Conservation (phyloP, 2,113 vertebrate genomes). For the Cairina moschata region DNA sequence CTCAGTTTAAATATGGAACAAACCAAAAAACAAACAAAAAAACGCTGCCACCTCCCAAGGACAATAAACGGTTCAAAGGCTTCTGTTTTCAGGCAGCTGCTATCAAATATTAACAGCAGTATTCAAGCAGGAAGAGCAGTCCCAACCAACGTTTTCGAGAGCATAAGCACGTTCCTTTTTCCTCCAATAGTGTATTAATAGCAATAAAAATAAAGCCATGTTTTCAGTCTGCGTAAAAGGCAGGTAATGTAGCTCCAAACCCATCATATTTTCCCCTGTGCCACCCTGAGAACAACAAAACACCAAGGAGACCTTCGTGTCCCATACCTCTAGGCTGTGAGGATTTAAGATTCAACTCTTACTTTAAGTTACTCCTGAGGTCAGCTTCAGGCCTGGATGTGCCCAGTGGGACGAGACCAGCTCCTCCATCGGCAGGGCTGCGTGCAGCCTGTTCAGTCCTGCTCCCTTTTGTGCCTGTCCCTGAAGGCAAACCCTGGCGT, state of each 20-base stretch:
- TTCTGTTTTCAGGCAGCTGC: not conserved
- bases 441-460: not conserved
- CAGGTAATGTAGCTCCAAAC: not conserved
- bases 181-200: not conserved
- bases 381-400: not conserved
- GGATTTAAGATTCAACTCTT: not conserved
- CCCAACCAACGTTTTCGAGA: not conserved
- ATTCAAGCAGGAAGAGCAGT: conserved; percentile 24
- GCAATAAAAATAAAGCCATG: not conserved
- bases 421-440: not conserved
- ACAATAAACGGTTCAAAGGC: conserved; percentile 45
- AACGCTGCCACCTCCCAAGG: not conserved
- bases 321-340: not conserved
- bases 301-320: not conserved
- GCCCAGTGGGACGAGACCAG: not conserved
- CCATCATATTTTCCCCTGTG: not conserved
- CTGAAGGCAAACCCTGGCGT: not conserved
- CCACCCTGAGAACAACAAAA: not conserved
- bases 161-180: not conserved
- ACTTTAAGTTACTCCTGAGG: not conserved
- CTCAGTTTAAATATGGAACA: not conserved
- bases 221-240: not conserved
- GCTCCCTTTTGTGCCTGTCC: not conserved
- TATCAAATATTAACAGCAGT: conserved; percentile 67
- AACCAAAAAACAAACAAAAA: conserved; percentile 6